A percentile compares a stretch with the other conserved stretches of the same genome.
phyloP scores from a whole-genome alignment of 2,797 vertebrate species.

The Ptychobarbus kaznakovi region DNA sequence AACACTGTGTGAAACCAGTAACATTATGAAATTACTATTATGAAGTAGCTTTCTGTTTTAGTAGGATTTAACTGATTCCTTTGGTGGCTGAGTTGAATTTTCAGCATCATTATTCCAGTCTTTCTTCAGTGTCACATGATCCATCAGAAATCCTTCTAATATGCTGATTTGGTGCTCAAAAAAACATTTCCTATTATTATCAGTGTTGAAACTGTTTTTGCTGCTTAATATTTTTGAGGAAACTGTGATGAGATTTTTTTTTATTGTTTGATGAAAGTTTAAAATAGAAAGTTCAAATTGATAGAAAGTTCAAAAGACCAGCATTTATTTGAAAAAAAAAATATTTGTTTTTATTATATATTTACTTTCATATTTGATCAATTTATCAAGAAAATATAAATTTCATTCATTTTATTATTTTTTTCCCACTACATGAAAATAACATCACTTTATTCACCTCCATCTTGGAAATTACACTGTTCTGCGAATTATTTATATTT shows the following conservation, averaged over 20 bases:
- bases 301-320: neutral
- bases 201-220: neutral
- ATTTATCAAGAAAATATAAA: neutral
- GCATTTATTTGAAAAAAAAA: neutral
- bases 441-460: neutral
- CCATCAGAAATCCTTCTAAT: neutral
- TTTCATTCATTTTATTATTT: neutral
- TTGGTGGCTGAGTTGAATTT: neutral
- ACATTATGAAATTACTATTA: neutral
- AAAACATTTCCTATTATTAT: neutral
- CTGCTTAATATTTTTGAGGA: neutral
- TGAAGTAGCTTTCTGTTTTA: neutral
- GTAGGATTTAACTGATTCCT: neutral
- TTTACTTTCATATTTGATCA: neutral
- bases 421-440: neutral
- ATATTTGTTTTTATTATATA: neutral
- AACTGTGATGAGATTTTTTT: neutral
- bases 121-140: neutral
- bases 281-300: neutral
- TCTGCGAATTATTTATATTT: neutral
- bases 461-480: neutral
- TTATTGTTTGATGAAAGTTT: neutral
- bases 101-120: neutral
- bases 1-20: neutral
- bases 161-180: no score